These are phyloP conservation scores for Pandemis heparana DNA, from an alignment of 2,888 invertebrate species.

Conservation along the genomic window DNA sequence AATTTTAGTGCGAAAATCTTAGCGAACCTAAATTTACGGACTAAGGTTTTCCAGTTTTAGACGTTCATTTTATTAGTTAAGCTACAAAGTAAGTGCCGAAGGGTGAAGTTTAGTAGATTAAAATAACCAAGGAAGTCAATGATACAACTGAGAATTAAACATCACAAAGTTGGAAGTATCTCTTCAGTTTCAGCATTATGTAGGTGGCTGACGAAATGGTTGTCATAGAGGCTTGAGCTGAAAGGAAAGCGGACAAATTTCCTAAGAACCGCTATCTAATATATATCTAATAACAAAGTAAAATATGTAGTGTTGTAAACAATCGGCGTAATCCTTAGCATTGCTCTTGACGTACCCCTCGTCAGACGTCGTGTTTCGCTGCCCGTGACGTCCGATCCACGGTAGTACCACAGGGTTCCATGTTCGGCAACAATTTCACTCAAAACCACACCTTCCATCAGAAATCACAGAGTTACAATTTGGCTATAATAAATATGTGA, in stretches of 20 bases:
- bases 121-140: too few relatives aligned
- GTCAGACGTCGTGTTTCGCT: conserved; percentile 24
- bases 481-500: neutral
- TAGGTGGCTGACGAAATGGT: neutral
- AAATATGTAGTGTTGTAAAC: conserved; percentile 32
- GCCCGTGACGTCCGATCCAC: conserved; percentile 24
- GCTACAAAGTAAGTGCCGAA: too few relatives aligned
- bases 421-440: neutral
- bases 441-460: neutral
- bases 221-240: neutral
- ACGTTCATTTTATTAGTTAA: too few relatives aligned
- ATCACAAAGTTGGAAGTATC: neutral
- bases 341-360: conserved; percentile 40
- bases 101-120: too few relatives aligned
- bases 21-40: neutral
- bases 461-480: neutral
- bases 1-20: neutral
- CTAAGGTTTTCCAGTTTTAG: too few relatives aligned
- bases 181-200: neutral
- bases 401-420: neutral
- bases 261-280: conserved; percentile 17
- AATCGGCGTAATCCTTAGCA: conserved; percentile 31
- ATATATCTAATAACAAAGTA: conserved; percentile 23
- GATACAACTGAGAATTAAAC: too few relatives aligned
- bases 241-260: conserved; percentile 7